Evolutionary conservation across 2,888 invertebrate genomes (phyloP).

Genomic region (Drosophila nr. perissopoda): DNA sequence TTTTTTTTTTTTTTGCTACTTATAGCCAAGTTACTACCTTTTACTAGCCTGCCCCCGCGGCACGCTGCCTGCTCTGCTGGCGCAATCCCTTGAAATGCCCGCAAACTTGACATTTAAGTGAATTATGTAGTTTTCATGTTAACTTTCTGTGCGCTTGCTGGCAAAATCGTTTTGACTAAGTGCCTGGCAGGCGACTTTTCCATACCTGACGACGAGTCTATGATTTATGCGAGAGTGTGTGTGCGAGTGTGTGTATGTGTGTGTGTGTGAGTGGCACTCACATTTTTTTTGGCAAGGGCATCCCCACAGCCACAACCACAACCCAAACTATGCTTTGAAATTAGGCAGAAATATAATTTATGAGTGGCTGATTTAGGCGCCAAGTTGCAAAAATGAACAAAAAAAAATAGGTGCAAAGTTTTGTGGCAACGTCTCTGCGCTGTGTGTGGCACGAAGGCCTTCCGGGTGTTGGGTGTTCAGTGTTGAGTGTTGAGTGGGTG

Average conservation of each 20-base stretch:
- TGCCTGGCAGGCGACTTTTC: slow-evolving; percentile 56
- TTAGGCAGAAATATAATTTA: slow-evolving; percentile 73
- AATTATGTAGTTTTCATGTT: slow-evolving; percentile 77
- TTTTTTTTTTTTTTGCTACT: slow-evolving; percentile 34
- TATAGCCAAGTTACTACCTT: slow-evolving; percentile 55
- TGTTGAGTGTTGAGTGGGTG: slow-evolving; percentile 6
- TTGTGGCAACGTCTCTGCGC: slow-evolving; percentile 19
- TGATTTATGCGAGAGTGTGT: slow-evolving; percentile 57
- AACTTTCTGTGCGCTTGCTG: slow-evolving; percentile 49
- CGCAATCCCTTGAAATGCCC: slow-evolving; percentile 1
- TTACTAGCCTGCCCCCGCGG: slow-evolving; percentile 18
- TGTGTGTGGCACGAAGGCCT: slow-evolving; percentile 17
- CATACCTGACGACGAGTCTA: slow-evolving; percentile 47
- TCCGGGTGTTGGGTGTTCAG: slow-evolving; percentile 6
- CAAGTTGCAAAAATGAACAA: slow-evolving; percentile 17
- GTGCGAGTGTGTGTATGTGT: slow-evolving; percentile 4
- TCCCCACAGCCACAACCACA: background rate
- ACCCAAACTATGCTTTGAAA: slow-evolving; percentile 44
- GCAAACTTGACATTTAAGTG: slow-evolving; percentile 74
- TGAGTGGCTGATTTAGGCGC: slow-evolving; percentile 55
- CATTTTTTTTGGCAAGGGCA: slow-evolving; percentile 52
- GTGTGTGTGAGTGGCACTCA: slow-evolving; percentile 23
- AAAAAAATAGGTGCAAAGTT: slow-evolving; percentile 27
- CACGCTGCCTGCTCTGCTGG: slow-evolving; percentile 1
- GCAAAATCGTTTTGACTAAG: slow-evolving; percentile 60